Evolutionary conservation across 1,140 invertebrate species (phyloP).

Genomic region (Drosophila orosa): DNA sequence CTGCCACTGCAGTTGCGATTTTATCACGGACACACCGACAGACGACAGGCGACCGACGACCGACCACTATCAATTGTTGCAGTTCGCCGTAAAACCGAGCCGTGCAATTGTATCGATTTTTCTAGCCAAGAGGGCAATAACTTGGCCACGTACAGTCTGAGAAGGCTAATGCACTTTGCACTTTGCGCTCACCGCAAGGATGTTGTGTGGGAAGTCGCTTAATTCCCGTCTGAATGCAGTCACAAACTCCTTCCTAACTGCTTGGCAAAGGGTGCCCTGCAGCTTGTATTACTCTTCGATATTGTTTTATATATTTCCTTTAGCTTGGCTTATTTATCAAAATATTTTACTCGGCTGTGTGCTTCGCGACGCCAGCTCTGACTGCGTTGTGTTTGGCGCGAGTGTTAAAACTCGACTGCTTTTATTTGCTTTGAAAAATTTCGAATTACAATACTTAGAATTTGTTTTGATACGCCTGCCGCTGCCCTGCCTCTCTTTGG

Average conservation of each 20-base stretch:
- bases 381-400: conserved; percentile 71
- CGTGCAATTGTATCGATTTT: conserved; percentile 79
- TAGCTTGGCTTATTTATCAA: not conserved
- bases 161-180: conserved; percentile 83
- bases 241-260: not conserved
- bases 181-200: conserved; percentile 52
- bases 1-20: conserved; percentile 66
- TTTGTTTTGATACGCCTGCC: conserved; percentile 67
- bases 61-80: conserved; percentile 72
- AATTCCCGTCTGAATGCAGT: not conserved
- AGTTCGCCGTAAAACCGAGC: conserved; percentile 57
- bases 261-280: not conserved
- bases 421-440: conserved; percentile 82
- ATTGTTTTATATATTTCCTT: not conserved
- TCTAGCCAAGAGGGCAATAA: conserved; percentile 76
- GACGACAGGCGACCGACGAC: conserved; percentile 8
- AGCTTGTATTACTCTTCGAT: not conserved
- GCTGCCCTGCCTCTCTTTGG: conserved; percentile 14
- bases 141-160: conserved; percentile 58
- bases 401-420: conserved; percentile 81
- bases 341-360: conserved; percentile 9
- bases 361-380: conserved; percentile 34
- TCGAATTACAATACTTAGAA: conserved; percentile 83
- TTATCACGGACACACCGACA: conserved; percentile 46
- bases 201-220: conserved; percentile 3